These are phyloP conservation scores for Platycheirus rosarum DNA, from an alignment of 2,888 invertebrate genomes.

Conservation along the genomic window DNA sequence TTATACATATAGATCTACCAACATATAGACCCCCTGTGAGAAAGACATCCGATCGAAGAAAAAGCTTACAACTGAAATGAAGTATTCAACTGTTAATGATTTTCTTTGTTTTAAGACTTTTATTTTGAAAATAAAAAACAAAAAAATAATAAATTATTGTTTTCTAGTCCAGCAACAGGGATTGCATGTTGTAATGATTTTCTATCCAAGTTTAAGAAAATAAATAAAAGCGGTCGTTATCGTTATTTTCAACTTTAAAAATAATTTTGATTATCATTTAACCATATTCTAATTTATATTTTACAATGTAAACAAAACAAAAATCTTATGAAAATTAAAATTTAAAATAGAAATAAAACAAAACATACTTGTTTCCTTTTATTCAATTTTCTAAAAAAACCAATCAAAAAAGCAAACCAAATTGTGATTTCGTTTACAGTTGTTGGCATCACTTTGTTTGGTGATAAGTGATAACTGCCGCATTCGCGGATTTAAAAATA, in stretches of 20 bases:
- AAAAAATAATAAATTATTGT: no score
- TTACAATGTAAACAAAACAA: conserved; percentile 5
- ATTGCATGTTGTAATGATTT: conserved; percentile 50
- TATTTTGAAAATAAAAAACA: conserved; percentile 25
- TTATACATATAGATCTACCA: conserved; percentile 85
- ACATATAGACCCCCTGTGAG: conserved; percentile 83
- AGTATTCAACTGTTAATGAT: conserved; percentile 40
- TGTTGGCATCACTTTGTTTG: no score
- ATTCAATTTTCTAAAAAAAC: no score
- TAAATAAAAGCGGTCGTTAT: conserved; percentile 13
- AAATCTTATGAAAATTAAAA: not conserved
- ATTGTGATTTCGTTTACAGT: no score
- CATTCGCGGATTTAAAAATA: no score
- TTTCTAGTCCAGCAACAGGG: conserved; percentile 67
- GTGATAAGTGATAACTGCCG: no score
- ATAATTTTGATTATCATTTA: not conserved
- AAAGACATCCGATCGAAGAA: conserved; percentile 50
- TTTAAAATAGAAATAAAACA: conserved; percentile 10
- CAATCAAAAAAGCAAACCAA: no score
- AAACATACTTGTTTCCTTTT: conserved; percentile 27
- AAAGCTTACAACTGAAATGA: conserved; percentile 46
- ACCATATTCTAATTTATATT: conserved; percentile 9
- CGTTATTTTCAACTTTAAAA: conserved; percentile 14
- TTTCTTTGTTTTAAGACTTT: conserved; percentile 7
- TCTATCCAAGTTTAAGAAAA: conserved; percentile 34